Base-by-base conservation (phyloP, 1,140 invertebrate genomes). In the Venturia canescens region DNA sequence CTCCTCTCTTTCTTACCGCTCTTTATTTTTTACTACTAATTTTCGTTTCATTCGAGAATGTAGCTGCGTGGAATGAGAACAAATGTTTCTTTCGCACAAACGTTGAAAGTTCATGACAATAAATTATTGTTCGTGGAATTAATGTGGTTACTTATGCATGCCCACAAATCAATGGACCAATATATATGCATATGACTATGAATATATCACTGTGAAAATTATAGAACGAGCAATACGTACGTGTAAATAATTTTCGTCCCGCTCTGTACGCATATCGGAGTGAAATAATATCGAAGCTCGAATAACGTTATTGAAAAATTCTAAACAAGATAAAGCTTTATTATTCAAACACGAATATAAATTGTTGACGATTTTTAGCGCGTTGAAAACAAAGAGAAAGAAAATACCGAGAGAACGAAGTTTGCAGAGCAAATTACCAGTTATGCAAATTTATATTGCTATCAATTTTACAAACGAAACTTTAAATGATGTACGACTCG, bases 81-180 rank as follows among this genome's bases (percentile, higher is more conserved):
- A 34, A 34, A 7, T 44, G 5, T 9, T 44, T 3, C 7, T 44
- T 44, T 44, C 7, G 7, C 3, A 44, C 5, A 23, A 57, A 23
- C 4, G 18, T n/a, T 23, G 53, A 57, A 57, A 57, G 18, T n/a
- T 57, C 53, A 23, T 57, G 53, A 57, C 53, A 57, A 57, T 57
- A 57, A 57, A n/a, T 44, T 44, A 44, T 57, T 57, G 53, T 57
- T 57, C 53, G 21, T 57, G 53, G 18, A 7, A n/a, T 4, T 3
- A n/a, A 21, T 57, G 53, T 57, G 21, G 53, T 44, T 57, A 57
- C 21, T 21, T 57, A 57, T n/a, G 53, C 53, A 57, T 23, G 53
- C 53, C 53, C 53, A 57, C 53, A 57, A 57, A 57, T 57, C 21
- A 57, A 57, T 57, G 53, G 53, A 57, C 53, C 53, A 57, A 57